Evolutionary conservation across 2,888 invertebrate species (phyloP), one percentile per base, ranked within the genome.

Genomic region (Napeogenes sylphis): DNA sequence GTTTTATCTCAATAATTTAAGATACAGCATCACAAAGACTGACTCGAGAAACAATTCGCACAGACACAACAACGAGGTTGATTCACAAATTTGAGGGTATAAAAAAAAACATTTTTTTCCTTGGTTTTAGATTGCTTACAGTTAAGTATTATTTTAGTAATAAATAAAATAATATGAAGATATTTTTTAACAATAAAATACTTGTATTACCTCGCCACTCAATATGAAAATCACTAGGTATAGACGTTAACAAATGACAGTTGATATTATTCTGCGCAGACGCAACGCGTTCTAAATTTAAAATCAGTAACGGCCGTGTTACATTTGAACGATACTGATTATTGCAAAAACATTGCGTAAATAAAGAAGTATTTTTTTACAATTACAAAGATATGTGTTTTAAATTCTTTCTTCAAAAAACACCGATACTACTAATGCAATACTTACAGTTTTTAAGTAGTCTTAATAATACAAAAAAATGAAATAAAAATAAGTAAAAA

Each of bases 221-320:
- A 82, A 87, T 85, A 83, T 82, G 81, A 85, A 83, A 83, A 81
- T 82, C 67, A 70, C 69, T 65, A n/a, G n/a, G n/a, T n/a, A 68
- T 69, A 71, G 82, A 82, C 83, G 69, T 77, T 75, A 73, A 84
- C 74, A 84, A 84, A 85, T 82, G 80, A 73, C 78, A 67, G 73
- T 73, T 72, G 72, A 75, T 76, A 78, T 73, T 81, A 83, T 83
- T 80, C 80, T 76, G 75, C 68, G 66, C 66, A 73, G 73, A 76
- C 82, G 80, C 82, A 84, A 84, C 80, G 71, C 74, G 79, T 71
- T 87, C 84, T 86, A 81, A 83, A 87, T 85, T 86, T 84, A 72
- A 85, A 84, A 86, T 86, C 73, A 67, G 77, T 75, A 76, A 77
- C 79, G 83, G 78, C 82, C 83, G 80, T 76, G 79, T 81, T 84